Percentiles rank a stretch among this genome's conserved stretches.
phyloP scores from a whole-genome alignment of 1,140 invertebrate genomes.

The Psix sp. region DNA sequence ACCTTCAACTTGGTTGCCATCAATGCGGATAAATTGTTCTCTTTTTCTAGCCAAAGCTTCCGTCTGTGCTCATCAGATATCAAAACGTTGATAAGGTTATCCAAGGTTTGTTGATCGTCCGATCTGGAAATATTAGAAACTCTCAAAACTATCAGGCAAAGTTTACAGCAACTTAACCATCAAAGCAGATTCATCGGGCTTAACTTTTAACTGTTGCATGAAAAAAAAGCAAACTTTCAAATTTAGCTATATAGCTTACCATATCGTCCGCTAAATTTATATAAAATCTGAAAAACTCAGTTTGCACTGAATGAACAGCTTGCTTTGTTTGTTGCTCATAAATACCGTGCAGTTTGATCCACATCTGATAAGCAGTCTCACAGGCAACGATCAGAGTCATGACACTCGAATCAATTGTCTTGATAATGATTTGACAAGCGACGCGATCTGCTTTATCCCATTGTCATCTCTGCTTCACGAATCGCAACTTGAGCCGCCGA shows the following conservation, averaged over 20 bases:
- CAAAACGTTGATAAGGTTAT: constrained; percentile 16
- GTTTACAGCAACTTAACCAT: constrained; percentile 46
- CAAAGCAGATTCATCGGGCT: constrained; percentile 41
- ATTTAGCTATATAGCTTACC: constrained; percentile 60
- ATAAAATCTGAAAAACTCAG: constrained; percentile 61
- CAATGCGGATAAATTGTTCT: neutral
- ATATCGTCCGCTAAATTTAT: constrained; percentile 48
- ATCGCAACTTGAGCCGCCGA: neutral
- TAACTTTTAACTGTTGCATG: constrained; percentile 42
- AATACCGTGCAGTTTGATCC: constrained; percentile 55
- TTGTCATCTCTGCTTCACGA: constrained; percentile 13
- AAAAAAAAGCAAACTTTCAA: constrained; percentile 58
- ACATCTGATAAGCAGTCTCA: constrained; percentile 33
- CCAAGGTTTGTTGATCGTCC: constrained; percentile 24
- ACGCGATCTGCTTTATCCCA: constrained; percentile 51
- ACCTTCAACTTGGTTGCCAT: constrained; percentile 1
- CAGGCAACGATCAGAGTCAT: constrained; percentile 51
- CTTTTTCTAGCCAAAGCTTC: neutral
- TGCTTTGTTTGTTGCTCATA: constrained; percentile 65
- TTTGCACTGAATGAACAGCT: constrained; percentile 57
- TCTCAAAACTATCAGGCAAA: constrained; percentile 30
- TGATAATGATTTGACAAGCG: constrained; percentile 42
- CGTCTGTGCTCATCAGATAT: constrained; percentile 27
- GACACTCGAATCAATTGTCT: constrained; percentile 25
- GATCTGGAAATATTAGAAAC: constrained; percentile 23